A percentile compares a stretch with the other conserved stretches of the same genome.
Conservation (phyloP, 2,888 invertebrate genomes). For the Nineta flava region DNA sequence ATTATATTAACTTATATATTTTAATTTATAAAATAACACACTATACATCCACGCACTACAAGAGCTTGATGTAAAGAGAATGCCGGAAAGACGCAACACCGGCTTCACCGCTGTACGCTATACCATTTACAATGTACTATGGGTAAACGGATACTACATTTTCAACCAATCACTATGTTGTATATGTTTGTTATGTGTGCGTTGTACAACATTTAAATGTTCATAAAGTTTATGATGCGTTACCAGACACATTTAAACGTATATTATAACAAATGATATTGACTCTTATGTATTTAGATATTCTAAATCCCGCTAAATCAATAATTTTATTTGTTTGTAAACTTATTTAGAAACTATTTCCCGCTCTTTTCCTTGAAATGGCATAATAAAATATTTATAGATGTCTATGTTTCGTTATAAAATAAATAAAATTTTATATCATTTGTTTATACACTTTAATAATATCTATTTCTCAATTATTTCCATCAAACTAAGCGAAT, state of each 20-base stretch:
- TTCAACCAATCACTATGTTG: background rate
- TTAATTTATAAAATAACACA: background rate
- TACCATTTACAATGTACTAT: slow-evolving; percentile 1
- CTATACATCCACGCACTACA: slow-evolving; percentile 2
- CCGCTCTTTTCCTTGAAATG: background rate
- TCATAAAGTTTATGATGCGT: background rate
- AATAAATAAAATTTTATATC: too few relatives aligned
- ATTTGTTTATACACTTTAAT: too few relatives aligned
- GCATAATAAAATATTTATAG: too few relatives aligned
- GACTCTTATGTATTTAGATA: too few relatives aligned
- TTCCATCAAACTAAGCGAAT: too few relatives aligned
- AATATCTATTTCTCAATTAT: too few relatives aligned
- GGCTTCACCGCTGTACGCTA: background rate
- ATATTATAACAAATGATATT: too few relatives aligned
- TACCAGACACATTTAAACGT: background rate
- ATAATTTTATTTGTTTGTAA: background rate
- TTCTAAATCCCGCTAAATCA: background rate
- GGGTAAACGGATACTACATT: slow-evolving; percentile 2
- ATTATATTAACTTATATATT: background rate
- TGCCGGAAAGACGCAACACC: slow-evolving; percentile 8
- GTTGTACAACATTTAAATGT: background rate
- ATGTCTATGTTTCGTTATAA: too few relatives aligned
- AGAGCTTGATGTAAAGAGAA: slow-evolving; percentile 5
- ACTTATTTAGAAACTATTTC: background rate
- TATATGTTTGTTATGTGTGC: background rate